Conservation (phyloP, 2,113 vertebrate species). For the Theropithecus gelada region DNA sequence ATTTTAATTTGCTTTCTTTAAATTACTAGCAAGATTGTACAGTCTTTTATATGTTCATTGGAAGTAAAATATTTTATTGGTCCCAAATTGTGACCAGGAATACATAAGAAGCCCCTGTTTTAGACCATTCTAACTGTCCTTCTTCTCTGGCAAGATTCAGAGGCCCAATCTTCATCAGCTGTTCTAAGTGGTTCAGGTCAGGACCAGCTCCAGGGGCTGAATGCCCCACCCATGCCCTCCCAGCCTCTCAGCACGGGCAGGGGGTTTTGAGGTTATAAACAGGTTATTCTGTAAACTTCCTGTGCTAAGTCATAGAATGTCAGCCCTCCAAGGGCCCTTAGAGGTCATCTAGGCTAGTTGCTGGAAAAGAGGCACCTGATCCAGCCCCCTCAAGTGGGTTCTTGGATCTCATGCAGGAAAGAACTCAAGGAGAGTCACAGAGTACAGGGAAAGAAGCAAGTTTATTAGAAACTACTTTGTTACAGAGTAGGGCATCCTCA, state of each 20-base stretch:
- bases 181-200: neutral
- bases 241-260: rapidly evolving
- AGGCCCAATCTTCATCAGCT: neutral
- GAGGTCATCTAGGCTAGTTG: neutral
- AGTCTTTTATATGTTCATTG: neutral
- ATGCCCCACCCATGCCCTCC: rapidly evolving
- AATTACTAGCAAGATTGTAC: neutral
- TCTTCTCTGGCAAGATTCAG: neutral
- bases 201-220: neutral
- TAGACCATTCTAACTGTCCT: neutral
- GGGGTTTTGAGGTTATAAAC: neutral
- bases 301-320: neutral
- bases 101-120: too few relatives aligned
- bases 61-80: neutral
- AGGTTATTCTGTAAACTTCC: neutral
- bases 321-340: neutral
- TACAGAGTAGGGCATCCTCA: too few relatives aligned
- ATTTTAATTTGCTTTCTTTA: neutral
- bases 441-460: too few relatives aligned
- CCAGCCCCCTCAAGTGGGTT: too few relatives aligned
- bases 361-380: too few relatives aligned
- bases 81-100: neutral
- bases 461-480: too few relatives aligned
- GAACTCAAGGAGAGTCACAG: too few relatives aligned
- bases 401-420: too few relatives aligned